Evolutionary conservation across 2,113 vertebrate species (phyloP), one percentile per base, ranked within the genome.

Genomic region (Odobenus rosmarus): DNA sequence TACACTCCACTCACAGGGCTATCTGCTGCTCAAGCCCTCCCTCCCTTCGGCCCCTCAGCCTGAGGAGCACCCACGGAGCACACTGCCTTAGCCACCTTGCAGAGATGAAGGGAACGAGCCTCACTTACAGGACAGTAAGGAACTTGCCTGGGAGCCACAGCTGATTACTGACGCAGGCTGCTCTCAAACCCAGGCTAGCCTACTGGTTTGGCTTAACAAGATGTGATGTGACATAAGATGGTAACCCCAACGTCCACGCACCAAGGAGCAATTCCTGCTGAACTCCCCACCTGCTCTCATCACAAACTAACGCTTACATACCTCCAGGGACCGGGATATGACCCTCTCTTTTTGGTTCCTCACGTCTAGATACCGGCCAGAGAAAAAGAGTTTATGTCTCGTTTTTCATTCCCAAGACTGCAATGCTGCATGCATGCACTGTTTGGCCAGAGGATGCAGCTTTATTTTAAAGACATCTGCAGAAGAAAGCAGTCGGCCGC

Each of bases 51-150:
- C 14, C 11, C 39, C 64, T 64, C 15, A 36, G 19, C 24, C 64
- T 21, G 16, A 0, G 4, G 55, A 11, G 23, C 18, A 61, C 24
- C 26, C 28, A 18, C 0, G 1, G n/a, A 12, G 13, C 57, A 42
- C 1, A 46, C 16, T 67, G 55, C 62, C 71, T 64, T 14, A 31
- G 7, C 69, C 51, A 23, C n/a, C 72, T 74, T 81, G 76, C 51
- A 55, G 57, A 77, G 31, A 19, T 1, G 21, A 72, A n/a, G 14
- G 28, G 14, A 85, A 61, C 5, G 10, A 76, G 81, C n/a, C 46
- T 62, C 13, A 61, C 33, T 12, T 69, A 21, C 28, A 57, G 11
- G 36, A 90, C 3, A 67, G 42, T 42, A 88, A 76, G 11, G 21
- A 42, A 42, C n/a, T 11, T 83, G 59, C 77, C 62, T 4, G 61